phyloP scores from a whole-genome alignment of 2,113 vertebrate species.

The Ceyx melanurus region DNA sequence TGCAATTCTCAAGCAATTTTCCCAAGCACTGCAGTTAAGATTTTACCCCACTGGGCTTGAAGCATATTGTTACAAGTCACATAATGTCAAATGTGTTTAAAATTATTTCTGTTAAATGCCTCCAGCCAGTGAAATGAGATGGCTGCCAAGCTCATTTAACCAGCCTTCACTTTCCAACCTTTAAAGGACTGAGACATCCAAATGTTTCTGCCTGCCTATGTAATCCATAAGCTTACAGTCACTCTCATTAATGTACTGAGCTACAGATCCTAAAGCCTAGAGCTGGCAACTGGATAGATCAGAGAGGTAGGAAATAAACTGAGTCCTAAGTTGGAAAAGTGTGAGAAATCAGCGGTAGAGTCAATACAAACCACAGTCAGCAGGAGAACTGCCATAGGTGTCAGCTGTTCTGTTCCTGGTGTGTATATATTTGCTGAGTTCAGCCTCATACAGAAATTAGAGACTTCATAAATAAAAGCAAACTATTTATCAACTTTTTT shows the following conservation, averaged over 20 bases:
- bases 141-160: background rate
- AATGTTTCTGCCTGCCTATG: background rate
- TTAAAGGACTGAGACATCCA: background rate
- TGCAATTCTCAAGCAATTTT: background rate
- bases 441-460: background rate
- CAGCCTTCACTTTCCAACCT: background rate
- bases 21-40: background rate
- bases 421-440: background rate
- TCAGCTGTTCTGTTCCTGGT: background rate
- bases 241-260: background rate
- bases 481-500: background rate
- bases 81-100: background rate
- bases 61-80: conserved; percentile 1
- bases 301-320: background rate
- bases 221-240: background rate
- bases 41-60: conserved; percentile 3
- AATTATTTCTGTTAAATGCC: conserved; percentile 30
- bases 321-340: background rate
- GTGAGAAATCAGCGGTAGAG: background rate
- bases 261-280: background rate
- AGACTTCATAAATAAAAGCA: background rate
- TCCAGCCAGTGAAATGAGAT: background rate
- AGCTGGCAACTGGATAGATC: background rate
- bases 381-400: background rate
- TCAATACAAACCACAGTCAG: background rate